Conservation (phyloP, 2,797 vertebrate species). For the Mormyrus hasselquistii region DNA sequence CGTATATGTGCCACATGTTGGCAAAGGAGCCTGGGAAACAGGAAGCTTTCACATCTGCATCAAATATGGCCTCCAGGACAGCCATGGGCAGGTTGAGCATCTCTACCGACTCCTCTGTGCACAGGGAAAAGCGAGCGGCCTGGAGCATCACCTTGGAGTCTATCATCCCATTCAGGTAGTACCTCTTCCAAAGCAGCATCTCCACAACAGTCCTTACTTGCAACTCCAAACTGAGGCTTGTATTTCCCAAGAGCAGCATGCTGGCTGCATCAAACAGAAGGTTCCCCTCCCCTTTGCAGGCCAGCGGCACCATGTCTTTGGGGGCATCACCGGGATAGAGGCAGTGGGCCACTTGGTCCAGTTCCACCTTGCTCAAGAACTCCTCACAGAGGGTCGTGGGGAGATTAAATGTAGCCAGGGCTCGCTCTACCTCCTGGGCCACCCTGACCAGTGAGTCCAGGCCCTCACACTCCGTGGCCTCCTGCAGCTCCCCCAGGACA, state of each 20-base stretch:
- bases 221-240: conserved; percentile 78
- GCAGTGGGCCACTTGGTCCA: conserved; percentile 71
- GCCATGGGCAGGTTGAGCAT: conserved; percentile 78
- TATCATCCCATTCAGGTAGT: conserved; percentile 90
- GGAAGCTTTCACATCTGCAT: conserved; percentile 87
- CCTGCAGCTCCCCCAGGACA: conserved; percentile 80
- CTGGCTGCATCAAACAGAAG: conserved; percentile 85
- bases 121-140: conserved; percentile 85
- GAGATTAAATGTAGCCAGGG: conserved; percentile 68
- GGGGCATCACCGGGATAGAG: conserved; percentile 86
- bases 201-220: conserved; percentile 91
- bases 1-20: conserved; percentile 95
- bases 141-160: conserved; percentile 97
- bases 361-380: conserved; percentile 67
- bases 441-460: conserved; percentile 71
- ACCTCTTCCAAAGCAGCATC: conserved; percentile 86
- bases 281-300: conserved; percentile 82
- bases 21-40: conserved; percentile 87
- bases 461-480: conserved; percentile 78
- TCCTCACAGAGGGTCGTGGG: conserved; percentile 62
- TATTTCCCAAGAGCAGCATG: conserved; percentile 75
- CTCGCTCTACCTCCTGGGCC: conserved; percentile 67
- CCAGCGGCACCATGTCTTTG: conserved; percentile 72
- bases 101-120: conserved; percentile 80
- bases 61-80: conserved; percentile 88